phyloP scores from a whole-genome alignment of 2,888 invertebrate species.

The Mesorhabditis spiculigera region DNA sequence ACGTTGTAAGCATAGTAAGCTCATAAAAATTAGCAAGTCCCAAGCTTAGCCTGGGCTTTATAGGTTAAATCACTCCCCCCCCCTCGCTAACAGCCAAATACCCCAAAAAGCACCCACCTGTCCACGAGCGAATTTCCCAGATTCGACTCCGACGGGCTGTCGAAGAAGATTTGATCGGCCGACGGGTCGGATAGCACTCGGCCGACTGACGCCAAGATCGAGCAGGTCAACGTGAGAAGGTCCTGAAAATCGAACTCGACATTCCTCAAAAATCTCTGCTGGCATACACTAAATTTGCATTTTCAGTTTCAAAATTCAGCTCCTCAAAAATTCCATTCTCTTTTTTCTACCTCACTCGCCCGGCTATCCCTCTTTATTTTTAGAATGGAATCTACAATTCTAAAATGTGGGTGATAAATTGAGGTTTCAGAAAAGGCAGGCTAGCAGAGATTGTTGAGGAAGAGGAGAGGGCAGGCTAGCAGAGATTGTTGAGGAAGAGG shows the following conservation, averaged over 20 bases:
- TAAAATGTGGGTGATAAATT: no score
- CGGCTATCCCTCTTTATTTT: no score
- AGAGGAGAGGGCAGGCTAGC: no score
- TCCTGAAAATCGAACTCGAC: slow-evolving; percentile 22
- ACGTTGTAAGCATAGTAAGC: background rate
- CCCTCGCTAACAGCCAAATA: no score
- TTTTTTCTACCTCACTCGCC: no score
- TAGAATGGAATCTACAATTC: no score
- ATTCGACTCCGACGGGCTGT: slow-evolving; percentile 1
- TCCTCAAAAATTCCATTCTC: no score
- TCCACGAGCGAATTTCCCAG: background rate
- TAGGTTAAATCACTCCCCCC: no score
- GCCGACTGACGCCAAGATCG: slow-evolving; percentile 53
- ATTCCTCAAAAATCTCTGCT: background rate
- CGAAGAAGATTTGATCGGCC: slow-evolving; percentile 19
- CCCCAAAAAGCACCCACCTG: background rate
- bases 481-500: no score
- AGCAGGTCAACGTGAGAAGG: slow-evolving; percentile 52
- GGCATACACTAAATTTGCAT: no score
- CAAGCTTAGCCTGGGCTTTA: background rate
- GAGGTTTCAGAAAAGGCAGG: no score
- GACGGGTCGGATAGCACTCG: slow-evolving; percentile 49
- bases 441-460: no score
- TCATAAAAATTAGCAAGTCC: background rate
- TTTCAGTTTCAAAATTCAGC: background rate